A percentile compares a stretch with the other conserved stretches of the same genome.
These are phyloP conservation scores for Gastracanthus pulcherrimus DNA, from an alignment of 2,888 invertebrate species.

Conservation along the genomic window DNA sequence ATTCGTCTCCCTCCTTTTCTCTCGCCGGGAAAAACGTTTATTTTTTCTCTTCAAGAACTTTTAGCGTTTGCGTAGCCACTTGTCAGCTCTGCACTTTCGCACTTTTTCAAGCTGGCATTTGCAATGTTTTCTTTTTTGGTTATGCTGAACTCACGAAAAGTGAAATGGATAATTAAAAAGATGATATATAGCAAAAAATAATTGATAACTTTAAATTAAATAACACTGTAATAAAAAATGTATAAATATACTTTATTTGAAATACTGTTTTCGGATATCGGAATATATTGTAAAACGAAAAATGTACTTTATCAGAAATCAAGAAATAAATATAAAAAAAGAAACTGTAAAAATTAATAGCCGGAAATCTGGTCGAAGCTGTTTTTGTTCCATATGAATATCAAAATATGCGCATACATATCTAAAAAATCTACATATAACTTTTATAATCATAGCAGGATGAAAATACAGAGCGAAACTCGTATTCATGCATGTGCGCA, in stretches of 20 bases:
- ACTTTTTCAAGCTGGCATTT: neutral
- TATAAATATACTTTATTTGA: no score
- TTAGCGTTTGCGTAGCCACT: neutral
- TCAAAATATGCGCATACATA: slow-evolving; percentile 2
- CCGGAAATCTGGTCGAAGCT: neutral
- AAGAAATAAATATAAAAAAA: neutral
- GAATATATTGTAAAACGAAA: no score
- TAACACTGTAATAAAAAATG: no score
- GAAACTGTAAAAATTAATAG: neutral
- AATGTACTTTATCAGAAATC: no score
- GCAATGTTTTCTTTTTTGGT: neutral
- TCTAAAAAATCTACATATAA: neutral
- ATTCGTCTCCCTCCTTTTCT: slow-evolving; percentile 42
- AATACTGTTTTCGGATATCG: no score
- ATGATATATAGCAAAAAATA: no score
- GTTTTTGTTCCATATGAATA: neutral
- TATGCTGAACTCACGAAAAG: no score
- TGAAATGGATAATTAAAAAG: no score
- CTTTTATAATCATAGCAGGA: neutral
- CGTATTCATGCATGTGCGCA: neutral
- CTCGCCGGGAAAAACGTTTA: neutral
- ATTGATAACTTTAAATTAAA: no score
- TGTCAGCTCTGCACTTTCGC: neutral
- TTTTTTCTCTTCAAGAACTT: neutral
- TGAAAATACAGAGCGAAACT: neutral